A percentile compares a stretch with the other conserved stretches of the same genome.
Evolutionary conservation across 2,888 invertebrate species (phyloP).

Genomic region (Tiliacea aurago): DNA sequence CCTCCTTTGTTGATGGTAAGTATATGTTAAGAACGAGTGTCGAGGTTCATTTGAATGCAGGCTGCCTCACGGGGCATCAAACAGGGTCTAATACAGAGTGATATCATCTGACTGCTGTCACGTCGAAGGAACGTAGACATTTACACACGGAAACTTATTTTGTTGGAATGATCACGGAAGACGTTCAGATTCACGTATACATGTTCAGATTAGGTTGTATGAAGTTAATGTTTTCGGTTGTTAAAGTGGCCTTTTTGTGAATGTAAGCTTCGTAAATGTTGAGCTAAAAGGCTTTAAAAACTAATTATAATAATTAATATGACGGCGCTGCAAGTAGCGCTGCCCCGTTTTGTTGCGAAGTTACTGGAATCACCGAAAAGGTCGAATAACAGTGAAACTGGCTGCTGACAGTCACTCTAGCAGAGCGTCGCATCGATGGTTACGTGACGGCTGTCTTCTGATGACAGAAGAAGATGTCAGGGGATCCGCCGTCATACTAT

Average conservation of each 20-base stretch:
- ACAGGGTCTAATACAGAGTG: conserved; percentile 67
- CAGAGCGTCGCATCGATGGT: no score
- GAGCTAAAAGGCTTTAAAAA: no score
- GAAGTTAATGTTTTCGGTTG: conserved; percentile 17
- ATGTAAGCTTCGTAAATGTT: background rate
- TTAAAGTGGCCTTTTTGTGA: background rate
- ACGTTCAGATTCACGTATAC: conserved; percentile 20
- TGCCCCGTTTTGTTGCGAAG: no score
- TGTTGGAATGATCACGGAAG: conserved; percentile 58
- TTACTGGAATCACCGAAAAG: no score
- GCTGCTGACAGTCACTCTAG: no score
- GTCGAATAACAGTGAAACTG: no score
- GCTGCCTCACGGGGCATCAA: conserved; percentile 56
- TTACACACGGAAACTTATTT: conserved; percentile 71
- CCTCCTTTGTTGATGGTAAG: background rate
- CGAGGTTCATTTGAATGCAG: conserved; percentile 73
- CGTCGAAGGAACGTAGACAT: conserved; percentile 66
- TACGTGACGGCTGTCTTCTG: no score
- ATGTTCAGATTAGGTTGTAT: conserved; percentile 43
- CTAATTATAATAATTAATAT: background rate
- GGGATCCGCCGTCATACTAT: no score
- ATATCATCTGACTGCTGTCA: conserved; percentile 72
- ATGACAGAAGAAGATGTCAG: no score
- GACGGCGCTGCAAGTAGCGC: no score
- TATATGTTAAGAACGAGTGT: conserved; percentile 51